Evolutionary conservation across 2,888 invertebrate genomes (phyloP), one percentile per base, ranked within the genome.

Genomic region (Orthosia incerta): DNA sequence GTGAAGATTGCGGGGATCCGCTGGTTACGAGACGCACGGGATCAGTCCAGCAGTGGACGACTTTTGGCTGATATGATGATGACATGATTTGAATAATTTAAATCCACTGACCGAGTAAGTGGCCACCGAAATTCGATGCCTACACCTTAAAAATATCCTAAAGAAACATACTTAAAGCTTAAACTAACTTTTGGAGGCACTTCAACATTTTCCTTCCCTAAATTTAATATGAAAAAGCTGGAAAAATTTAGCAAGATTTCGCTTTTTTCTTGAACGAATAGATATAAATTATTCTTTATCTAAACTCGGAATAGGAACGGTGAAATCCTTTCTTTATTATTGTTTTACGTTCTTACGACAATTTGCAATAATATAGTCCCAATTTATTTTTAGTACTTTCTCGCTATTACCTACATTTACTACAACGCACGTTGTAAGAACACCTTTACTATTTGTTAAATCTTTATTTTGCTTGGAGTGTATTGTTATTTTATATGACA

Each of bases 161-260:
- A 65, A 23, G 20, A 46, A 48, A 26, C 26, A 15, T 39, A 39
- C 9, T 39, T 39, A 39, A 31, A 39, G 39, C 39, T 39, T 39
- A 23, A 20, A 50, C 31, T 23, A 50, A 69, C 46, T 76, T 62
- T 62, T 45, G 9, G 56, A n/a, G 13, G 13, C 48, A 46, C 45
- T 61, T 60, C 13, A 31, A 26, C 31, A 59, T 50, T 53, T 39
- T 45, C 18, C 46, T 56, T 26, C 7, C 12, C 23, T 57, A 20
- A 51, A 62, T 46, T 51, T 51, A 57, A 61, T 56, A 51, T 51
- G 13, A 63, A 31, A 57, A 76, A 26, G 7, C 51, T 63, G 9
- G 11, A 23, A 51, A 46, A 46, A 48, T 16, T 61, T 39, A 39
- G 13, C 31, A 15, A 23, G 16, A 13, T 66, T 46, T n/a, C 18